A percentile compares a stretch with the other conserved stretches of the same genome.
phyloP scores from a whole-genome alignment of 2,888 invertebrate species.

The Lycaena phlaeas region DNA sequence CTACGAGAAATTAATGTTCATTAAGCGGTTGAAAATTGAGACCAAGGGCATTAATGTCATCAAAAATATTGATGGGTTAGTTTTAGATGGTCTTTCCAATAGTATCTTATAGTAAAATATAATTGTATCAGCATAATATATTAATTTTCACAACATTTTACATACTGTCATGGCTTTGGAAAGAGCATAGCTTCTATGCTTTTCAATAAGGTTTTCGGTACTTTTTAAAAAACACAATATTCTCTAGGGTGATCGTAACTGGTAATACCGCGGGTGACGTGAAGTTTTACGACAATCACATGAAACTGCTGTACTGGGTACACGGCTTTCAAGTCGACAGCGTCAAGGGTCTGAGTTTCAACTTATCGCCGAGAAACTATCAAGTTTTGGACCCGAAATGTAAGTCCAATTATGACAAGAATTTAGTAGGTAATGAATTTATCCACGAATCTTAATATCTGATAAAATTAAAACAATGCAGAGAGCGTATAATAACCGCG shows the following conservation, averaged over 20 bases:
- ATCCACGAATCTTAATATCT: too few species aligned
- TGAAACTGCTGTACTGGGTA: conserved; percentile 74
- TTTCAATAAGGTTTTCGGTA: too few species aligned
- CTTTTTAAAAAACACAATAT: too few species aligned
- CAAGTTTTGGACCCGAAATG: conserved; percentile 46
- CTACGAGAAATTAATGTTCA: conserved; percentile 46
- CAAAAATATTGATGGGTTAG: conserved; percentile 65
- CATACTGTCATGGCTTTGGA: too few species aligned
- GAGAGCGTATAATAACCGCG: too few species aligned
- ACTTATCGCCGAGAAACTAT: conserved; percentile 45
- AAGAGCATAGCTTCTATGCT: too few species aligned
- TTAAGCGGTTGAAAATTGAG: conserved; percentile 63
- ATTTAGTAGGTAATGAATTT: too few species aligned
- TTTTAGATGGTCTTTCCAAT: too few species aligned
- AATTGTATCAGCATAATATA: too few species aligned
- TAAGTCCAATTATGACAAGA: conserved; percentile 22
- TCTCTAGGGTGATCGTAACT: conserved; percentile 61
- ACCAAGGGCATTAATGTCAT: conserved; percentile 56
- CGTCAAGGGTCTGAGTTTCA: conserved; percentile 67
- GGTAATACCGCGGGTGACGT: conserved; percentile 70
- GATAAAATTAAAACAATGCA: too few species aligned
- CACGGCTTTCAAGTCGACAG: conserved; percentile 53
- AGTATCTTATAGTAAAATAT: too few species aligned
- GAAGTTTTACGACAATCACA: conserved; percentile 72
- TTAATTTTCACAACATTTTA: too few species aligned